Base-by-base conservation (phyloP, 2,113 vertebrate genomes). In the Nyctibius bracteatus region DNA sequence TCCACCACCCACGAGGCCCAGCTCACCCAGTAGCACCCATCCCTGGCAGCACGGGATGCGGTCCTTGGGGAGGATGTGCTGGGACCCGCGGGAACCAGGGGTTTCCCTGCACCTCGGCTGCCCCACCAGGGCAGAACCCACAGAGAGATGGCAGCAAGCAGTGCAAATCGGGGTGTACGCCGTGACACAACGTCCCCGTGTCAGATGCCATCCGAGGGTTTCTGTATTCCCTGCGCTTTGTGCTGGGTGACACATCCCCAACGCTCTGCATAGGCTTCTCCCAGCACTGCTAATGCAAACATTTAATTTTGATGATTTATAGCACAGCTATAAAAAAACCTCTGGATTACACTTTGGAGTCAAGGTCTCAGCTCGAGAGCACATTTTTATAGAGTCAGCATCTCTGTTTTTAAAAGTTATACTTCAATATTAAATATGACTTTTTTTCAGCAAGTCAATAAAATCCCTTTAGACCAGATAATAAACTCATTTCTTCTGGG, bases 271-370 rank as follows among this genome's bases (percentile, higher is more conserved):
- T 46, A 27, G 62, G 85, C 81, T 96, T 66, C 87, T 90, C 85
- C 59, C 1, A 0, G 49, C 3, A 3, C 79, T 10, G 66, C 82
- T 93, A 90, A 95, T 77, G 55, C 94, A 93, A 95, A 96, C 96
- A 95, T 97, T 96, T 96, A 96, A 97, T 97, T 96, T 97, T 95
- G 96, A 92, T 97, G 96, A 97, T 97, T 97, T 97, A 96, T 96
- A 71, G 86, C 92, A 28, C 1, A 1, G 92, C 82, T 94, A 94
- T 93, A 83, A 93, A 95, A 92, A 78, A 87, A 73, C 41, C 62
- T 95, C 90, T 86, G 90, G 90, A 90, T 96, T 97, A 96, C 72
- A 46, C 94, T 94, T 92, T 84, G 90, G 96, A 96, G 93, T 94
- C 92, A 90, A 96, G 96, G 90, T 88, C 96, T 90, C 79, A 62